Percentiles rank a stretch among this genome's conserved stretches.
Conservation (phyloP, 2,888 invertebrate species). For the Mesochorus sp. region DNA sequence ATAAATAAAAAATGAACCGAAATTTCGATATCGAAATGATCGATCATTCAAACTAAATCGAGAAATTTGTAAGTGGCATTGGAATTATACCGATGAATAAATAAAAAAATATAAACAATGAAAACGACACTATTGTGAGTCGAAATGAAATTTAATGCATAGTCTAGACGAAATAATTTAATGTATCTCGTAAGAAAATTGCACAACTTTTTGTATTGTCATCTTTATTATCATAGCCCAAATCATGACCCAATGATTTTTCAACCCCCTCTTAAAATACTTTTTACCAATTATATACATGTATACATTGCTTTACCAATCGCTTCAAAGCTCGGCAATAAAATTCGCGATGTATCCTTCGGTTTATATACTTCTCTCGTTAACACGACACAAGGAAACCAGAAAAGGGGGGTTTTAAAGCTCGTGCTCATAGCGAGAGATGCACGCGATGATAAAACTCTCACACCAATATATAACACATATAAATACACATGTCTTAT, state of each 20-base stretch:
- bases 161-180: no score
- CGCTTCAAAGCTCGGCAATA: constrained; percentile 11
- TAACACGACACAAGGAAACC: neutral
- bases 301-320: no score
- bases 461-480: neutral
- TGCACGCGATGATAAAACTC: constrained; percentile 42
- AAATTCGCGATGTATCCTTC: constrained; percentile 43
- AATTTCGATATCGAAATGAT: no score
- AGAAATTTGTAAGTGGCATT: no score
- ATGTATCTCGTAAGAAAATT: no score
- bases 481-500: neutral
- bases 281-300: constrained; percentile 5
- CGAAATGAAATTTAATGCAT: no score
- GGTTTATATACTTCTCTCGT: neutral
- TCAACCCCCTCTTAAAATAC: neutral
- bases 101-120: no score
- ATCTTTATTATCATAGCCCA: neutral
- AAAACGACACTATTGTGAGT: no score
- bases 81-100: no score
- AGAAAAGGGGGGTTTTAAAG: neutral
- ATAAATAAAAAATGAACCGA: no score
- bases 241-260: neutral
- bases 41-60: no score
- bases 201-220: neutral
- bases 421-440: constrained; percentile 30